Base-by-base conservation (phyloP, 2,113 vertebrate species). In the Strix aluco region DNA sequence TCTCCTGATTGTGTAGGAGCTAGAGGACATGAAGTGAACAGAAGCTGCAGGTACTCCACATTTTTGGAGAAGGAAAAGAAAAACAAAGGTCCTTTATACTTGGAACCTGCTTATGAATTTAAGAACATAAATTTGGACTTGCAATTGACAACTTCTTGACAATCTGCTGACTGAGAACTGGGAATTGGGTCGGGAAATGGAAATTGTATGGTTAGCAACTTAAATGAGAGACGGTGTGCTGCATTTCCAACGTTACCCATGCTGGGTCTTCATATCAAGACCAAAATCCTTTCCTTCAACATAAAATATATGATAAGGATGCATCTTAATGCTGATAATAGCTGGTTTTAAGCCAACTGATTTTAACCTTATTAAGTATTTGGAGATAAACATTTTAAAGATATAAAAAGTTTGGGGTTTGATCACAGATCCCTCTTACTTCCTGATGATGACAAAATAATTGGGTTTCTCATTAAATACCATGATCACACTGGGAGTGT, bases 381-480 rank as follows among this genome's bases (percentile, higher is more conserved):
- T 67, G 22, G 11, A 86, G 29, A 83, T 29, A 67, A 73, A 6
- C 3, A 80, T 58, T 91, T 80, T 67, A 44, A 93, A 65, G 19
- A 38, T 44, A 40, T 6, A 59, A 65, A 72, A 91, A n/a, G 15
- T 82, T 11, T 38, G 22, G 26, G 9, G 44, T 52, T 90, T 89
- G 49, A 62, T 91, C 34, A 18, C 13, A 72, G 55, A 63, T 34
- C 34, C 36, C 86, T 27, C 15, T 11, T 61, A 74, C 38, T 59
- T 94, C 23, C 38, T 15, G 15, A 52, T 67, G 63, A 86, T 91
- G 81, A 25, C 81, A 87, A 94, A 94, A 86, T 65, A 97, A 87
- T 22, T 81, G 12, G 5, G 44, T 71, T 6, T 81, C 44, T 36
- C 67, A 94, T 79, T 67, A 62, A 86, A 58, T 5, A 78, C 46